phyloP scores from a whole-genome alignment of 2,113 vertebrate genomes.

The Periophthalmus modestus region DNA sequence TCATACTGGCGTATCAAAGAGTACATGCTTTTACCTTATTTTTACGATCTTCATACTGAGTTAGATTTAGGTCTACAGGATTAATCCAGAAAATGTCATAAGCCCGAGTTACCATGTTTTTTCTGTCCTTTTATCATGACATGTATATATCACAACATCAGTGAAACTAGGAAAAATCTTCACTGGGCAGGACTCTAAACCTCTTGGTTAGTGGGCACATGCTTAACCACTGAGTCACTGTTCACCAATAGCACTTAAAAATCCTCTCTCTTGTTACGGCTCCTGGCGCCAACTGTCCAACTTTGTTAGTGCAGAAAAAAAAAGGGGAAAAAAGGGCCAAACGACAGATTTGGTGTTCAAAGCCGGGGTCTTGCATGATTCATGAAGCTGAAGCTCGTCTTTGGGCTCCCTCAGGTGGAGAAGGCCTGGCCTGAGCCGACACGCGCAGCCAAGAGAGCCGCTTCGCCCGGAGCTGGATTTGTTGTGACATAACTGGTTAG shows the following conservation, averaged over 20 bases:
- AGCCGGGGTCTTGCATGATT: conserved; percentile 56
- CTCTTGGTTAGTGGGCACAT: too few relatives aligned
- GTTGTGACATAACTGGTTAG: conserved; percentile 63
- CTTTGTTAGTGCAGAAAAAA: conserved; percentile 21
- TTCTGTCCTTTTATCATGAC: too few relatives aligned
- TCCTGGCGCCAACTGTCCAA: conserved; percentile 48
- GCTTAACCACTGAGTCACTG: neutral
- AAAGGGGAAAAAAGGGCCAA: conserved; percentile 45
- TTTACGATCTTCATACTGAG: too few relatives aligned
- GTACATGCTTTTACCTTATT: too few relatives aligned
- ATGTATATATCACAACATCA: too few relatives aligned
- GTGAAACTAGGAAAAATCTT: too few relatives aligned
- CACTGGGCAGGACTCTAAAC: too few relatives aligned
- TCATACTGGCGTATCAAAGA: too few relatives aligned
- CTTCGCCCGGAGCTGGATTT: conserved; percentile 46
- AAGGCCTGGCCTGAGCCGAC: conserved; percentile 48
- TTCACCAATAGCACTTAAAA: conserved; percentile 16
- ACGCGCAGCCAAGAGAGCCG: conserved; percentile 43
- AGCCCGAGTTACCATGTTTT: too few relatives aligned
- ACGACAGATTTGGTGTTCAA: conserved; percentile 45
- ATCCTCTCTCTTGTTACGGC: conserved; percentile 24
- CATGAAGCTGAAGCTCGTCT: conserved; percentile 43
- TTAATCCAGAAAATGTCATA: too few relatives aligned
- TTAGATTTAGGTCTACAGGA: too few relatives aligned
- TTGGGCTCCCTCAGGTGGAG: conserved; percentile 47